Evolutionary conservation across 1,140 invertebrate genomes (phyloP).

Genomic region (Mamestra configurata): DNA sequence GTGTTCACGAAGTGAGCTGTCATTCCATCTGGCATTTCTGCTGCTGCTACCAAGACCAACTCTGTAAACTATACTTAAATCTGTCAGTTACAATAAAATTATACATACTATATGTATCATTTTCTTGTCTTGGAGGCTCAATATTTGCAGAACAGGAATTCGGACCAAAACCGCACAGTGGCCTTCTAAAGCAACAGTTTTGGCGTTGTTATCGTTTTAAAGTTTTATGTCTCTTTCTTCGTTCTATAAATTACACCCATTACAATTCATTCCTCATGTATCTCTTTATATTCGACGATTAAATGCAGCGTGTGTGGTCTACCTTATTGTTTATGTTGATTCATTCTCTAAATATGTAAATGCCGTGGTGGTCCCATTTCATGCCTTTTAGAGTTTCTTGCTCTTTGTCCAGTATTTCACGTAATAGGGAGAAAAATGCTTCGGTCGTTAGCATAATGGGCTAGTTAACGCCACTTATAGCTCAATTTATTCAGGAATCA

Average conservation of each 20-base stretch:
- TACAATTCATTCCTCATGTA: background rate
- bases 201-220: background rate
- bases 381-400: constrained; percentile 45
- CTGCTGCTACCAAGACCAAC: too few species aligned
- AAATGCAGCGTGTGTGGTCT: background rate
- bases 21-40: too few species aligned
- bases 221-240: background rate
- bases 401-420: constrained; percentile 42
- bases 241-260: background rate
- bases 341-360: constrained; percentile 51
- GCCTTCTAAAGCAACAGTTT: background rate
- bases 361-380: constrained; percentile 40
- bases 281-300: background rate
- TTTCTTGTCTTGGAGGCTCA: too few species aligned
- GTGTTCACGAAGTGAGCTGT: too few species aligned
- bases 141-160: too few species aligned
- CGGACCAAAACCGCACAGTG: background rate
- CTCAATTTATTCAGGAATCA: constrained; percentile 38
- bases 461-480: constrained; percentile 28
- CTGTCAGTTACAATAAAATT: too few species aligned
- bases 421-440: constrained; percentile 48
- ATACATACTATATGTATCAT: too few species aligned
- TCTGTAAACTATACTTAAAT: too few species aligned
- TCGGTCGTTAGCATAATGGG: constrained; percentile 22
- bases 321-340: constrained; percentile 48